Evolutionary conservation across 1,140 invertebrate species (phyloP).

Genomic region (Acyrthosiphon pisum): DNA sequence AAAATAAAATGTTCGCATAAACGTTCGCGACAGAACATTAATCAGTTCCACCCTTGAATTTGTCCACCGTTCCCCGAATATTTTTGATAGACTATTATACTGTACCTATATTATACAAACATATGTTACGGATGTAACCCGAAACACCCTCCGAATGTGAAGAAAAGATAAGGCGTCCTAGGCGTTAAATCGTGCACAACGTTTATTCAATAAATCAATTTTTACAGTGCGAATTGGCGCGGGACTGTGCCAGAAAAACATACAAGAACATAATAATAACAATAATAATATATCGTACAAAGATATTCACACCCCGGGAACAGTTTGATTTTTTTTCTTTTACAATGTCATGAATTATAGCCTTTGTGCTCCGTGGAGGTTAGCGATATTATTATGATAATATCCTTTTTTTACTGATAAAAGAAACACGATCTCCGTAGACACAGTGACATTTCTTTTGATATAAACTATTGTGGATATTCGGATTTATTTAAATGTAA

Average conservation of each 20-base stretch:
- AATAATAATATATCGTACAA: conserved; percentile 47
- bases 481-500: not conserved
- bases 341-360: conserved; percentile 27
- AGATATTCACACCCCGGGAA: not conserved
- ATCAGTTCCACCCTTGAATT: conserved; percentile 2
- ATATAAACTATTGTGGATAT: not conserved
- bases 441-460: not conserved
- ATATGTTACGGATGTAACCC: conserved; percentile 12
- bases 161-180: conserved; percentile 58
- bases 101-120: conserved; percentile 9
- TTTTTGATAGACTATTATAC: conserved; percentile 10
- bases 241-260: conserved; percentile 59
- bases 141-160: conserved; percentile 26
- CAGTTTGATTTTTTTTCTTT: not conserved
- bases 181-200: conserved; percentile 63
- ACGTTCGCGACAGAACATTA: not conserved
- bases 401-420: not conserved
- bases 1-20: not conserved
- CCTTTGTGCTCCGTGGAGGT: not conserved
- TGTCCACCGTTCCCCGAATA: not conserved
- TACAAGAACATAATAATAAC: conserved; percentile 2
- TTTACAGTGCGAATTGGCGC: conserved; percentile 63
- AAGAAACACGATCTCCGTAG: not conserved
- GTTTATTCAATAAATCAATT: conserved; percentile 62
- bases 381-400: conserved; percentile 1